Conservation (phyloP, 2,888 invertebrate species). For the Argynnis bischoffii region DNA sequence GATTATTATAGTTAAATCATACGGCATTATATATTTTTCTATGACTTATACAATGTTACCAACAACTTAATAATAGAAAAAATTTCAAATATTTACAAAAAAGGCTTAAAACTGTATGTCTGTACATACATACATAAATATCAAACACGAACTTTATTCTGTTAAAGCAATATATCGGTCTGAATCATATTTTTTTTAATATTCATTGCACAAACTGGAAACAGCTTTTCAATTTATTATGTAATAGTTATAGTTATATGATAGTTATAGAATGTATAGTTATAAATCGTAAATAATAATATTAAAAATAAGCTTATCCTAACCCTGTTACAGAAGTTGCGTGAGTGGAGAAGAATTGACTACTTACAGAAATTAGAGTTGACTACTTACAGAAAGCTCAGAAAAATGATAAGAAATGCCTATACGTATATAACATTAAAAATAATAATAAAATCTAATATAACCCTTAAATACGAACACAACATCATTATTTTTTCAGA, state of each 20-base stretch:
- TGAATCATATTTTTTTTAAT: too few relatives aligned
- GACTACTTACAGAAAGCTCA: slow-evolving; percentile 28
- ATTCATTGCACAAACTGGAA: too few relatives aligned
- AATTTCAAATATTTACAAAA: too few relatives aligned
- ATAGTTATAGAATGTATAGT: too few relatives aligned
- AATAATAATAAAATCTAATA: slow-evolving; percentile 24
- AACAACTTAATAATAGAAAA: too few relatives aligned
- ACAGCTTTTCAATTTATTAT: not conserved
- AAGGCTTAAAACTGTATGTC: too few relatives aligned
- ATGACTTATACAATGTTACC: too few relatives aligned
- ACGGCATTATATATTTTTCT: too few relatives aligned
- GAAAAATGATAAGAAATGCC: slow-evolving; percentile 26
- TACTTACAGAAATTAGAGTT: slow-evolving; percentile 16
- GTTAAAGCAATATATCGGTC: too few relatives aligned
- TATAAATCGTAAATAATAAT: not conserved
- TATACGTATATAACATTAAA: slow-evolving; percentile 12
- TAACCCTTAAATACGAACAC: slow-evolving; percentile 28
- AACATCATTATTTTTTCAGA: slow-evolving; percentile 17
- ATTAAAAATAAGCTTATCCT: not conserved
- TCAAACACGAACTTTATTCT: too few relatives aligned
- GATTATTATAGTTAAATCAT: too few relatives aligned
- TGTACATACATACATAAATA: too few relatives aligned
- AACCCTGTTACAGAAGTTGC: slow-evolving; percentile 32
- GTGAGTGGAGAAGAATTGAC: slow-evolving; percentile 21
- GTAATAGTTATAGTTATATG: not conserved